Evolutionary conservation across 1,140 invertebrate species (phyloP).

Genomic region (Bicyclus anynana): DNA sequence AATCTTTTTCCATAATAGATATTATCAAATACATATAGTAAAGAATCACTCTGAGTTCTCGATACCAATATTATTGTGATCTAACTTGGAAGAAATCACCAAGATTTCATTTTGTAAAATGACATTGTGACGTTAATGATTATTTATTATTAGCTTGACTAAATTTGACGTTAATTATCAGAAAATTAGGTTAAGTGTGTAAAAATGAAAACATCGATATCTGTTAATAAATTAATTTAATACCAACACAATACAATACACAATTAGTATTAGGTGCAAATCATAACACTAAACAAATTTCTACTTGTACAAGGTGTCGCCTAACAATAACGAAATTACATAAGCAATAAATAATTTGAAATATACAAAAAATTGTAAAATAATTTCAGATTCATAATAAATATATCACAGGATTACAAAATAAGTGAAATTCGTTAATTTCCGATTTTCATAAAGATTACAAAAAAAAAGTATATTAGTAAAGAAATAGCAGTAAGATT

Average conservation of each 20-base stretch:
- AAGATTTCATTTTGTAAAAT: no score
- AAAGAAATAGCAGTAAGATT: no score
- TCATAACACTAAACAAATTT: background rate
- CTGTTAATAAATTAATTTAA: conserved; percentile 11
- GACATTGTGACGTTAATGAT: background rate
- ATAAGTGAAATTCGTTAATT: background rate
- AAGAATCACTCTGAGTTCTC: no score
- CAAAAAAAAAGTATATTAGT: background rate
- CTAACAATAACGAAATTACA: no score
- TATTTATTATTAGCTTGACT: background rate
- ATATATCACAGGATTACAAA: background rate
- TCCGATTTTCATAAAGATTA: background rate
- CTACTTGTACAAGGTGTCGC: no score
- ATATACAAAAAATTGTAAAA: background rate
- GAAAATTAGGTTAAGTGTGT: no score
- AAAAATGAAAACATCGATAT: background rate
- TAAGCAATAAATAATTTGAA: background rate
- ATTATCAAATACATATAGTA: no score
- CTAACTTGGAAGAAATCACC: no score
- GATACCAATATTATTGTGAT: no score
- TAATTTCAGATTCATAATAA: background rate
- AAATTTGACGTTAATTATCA: no score
- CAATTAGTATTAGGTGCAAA: conserved; percentile 10
- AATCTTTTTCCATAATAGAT: no score
- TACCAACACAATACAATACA: conserved; percentile 9